Percentiles rank a stretch among this genome's conserved stretches.
phyloP scores from a whole-genome alignment of 2,888 invertebrate genomes.

The Clostera curtula region DNA sequence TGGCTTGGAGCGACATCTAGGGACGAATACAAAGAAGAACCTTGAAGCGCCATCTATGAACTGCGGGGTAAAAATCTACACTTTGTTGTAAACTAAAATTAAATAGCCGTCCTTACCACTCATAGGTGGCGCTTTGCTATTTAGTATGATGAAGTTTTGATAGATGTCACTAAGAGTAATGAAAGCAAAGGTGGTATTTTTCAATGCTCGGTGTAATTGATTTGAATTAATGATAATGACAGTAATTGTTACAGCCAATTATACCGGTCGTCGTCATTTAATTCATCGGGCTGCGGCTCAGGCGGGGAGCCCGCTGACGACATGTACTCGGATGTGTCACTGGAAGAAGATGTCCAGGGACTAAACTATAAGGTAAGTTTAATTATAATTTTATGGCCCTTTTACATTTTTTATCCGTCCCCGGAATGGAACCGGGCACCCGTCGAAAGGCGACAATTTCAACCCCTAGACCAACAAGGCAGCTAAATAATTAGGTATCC shows the following conservation, averaged over 20 bases:
- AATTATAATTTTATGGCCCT: background rate
- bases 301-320: slow-evolving; percentile 95
- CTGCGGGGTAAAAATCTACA: too few species aligned
- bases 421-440: too few species aligned
- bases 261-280: slow-evolving; percentile 94
- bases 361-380: slow-evolving; percentile 90
- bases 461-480: too few species aligned
- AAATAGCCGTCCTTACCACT: too few species aligned
- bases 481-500: too few species aligned
- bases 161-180: slow-evolving; percentile 30
- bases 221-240: slow-evolving; percentile 12
- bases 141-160: background rate
- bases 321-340: slow-evolving; percentile 94
- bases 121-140: too few species aligned
- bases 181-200: background rate
- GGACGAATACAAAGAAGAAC: too few species aligned
- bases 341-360: slow-evolving; percentile 95
- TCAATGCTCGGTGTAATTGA: slow-evolving; percentile 7
- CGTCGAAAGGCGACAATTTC: too few species aligned
- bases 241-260: slow-evolving; percentile 81
- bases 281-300: slow-evolving; percentile 93
- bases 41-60: too few species aligned
- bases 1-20: too few species aligned
- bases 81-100: too few species aligned
- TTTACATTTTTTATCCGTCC: background rate